Conservation (phyloP, 2,888 invertebrate species). For the Trichopoda pennipes region DNA sequence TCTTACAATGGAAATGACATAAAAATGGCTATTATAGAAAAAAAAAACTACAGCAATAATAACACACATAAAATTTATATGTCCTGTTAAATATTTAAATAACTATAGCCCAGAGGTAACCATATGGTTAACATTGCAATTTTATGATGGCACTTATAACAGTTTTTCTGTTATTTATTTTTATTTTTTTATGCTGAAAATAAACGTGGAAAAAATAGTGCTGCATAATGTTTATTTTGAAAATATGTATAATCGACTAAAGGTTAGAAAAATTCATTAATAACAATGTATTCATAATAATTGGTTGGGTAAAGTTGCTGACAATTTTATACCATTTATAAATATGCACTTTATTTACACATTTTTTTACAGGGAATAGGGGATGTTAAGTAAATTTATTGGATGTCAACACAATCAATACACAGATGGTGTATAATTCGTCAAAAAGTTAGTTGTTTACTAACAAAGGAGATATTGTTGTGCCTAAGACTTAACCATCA, state of each 20-base stretch:
- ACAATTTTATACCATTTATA: conserved; percentile 17
- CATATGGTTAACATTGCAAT: conserved; percentile 55
- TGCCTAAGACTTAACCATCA: no score
- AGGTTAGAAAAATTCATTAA: conserved; percentile 33
- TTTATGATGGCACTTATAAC: conserved; percentile 47
- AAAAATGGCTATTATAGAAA: conserved; percentile 7
- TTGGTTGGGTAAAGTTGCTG: conserved; percentile 19
- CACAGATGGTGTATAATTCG: conserved; percentile 23
- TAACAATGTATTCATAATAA: conserved; percentile 8
- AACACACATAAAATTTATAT: conserved; percentile 15
- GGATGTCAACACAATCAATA: conserved; percentile 34
- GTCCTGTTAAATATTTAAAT: conserved; percentile 59
- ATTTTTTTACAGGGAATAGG: background rate
- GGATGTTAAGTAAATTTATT: conserved; percentile 35
- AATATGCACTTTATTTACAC: background rate
- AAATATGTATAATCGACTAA: conserved; percentile 20
- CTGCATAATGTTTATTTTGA: background rate
- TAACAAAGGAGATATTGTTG: background rate
- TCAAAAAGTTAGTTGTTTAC: background rate
- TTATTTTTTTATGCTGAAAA: conserved; percentile 22
- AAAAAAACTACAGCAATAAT: background rate
- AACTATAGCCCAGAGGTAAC: conserved; percentile 55
- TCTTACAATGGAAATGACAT: conserved; percentile 44
- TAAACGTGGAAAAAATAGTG: background rate
- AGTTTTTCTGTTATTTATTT: conserved; percentile 17